Evolutionary conservation across 2,888 invertebrate genomes (phyloP).

Genomic region (Sepiola atlantica): DNA sequence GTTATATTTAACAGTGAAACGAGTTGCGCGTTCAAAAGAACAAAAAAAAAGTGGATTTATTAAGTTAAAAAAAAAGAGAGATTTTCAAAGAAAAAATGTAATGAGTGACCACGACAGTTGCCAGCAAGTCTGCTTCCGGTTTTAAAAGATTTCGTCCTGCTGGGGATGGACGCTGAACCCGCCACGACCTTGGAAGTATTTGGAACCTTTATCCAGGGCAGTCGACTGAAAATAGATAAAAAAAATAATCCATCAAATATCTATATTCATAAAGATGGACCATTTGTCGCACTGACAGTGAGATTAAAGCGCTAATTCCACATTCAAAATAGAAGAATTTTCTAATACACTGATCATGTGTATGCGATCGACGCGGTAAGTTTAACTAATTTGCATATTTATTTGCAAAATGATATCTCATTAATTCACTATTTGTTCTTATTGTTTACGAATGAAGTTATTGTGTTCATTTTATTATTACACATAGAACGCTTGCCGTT

Average conservation of each 20-base stretch:
- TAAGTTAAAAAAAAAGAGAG: background rate
- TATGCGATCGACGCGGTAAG: too few relatives aligned
- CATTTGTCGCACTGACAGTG: too few relatives aligned
- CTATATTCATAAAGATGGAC: too few relatives aligned
- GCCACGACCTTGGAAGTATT: constrained; percentile 69
- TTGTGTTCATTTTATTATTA: too few relatives aligned
- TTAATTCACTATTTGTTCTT: too few relatives aligned
- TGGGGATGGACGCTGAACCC: constrained; percentile 43
- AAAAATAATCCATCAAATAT: background rate
- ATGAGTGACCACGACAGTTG: background rate
- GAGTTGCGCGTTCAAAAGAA: background rate
- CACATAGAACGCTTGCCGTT: too few relatives aligned
- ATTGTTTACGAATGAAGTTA: too few relatives aligned
- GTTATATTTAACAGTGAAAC: background rate
- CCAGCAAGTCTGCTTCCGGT: background rate
- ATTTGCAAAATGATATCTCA: too few relatives aligned
- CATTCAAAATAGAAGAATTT: too few relatives aligned
- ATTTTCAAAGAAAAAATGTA: constrained; percentile 5
- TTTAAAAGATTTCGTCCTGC: constrained; percentile 42
- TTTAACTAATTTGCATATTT: too few relatives aligned
- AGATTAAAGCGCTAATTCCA: too few relatives aligned
- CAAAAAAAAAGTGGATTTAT: background rate
- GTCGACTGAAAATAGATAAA: constrained; percentile 63
- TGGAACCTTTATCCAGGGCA: constrained; percentile 71
- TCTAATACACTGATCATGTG: too few relatives aligned